These are phyloP conservation scores for Calidris pugnax DNA, from an alignment of 2,113 vertebrate genomes.

Conservation along the genomic window DNA sequence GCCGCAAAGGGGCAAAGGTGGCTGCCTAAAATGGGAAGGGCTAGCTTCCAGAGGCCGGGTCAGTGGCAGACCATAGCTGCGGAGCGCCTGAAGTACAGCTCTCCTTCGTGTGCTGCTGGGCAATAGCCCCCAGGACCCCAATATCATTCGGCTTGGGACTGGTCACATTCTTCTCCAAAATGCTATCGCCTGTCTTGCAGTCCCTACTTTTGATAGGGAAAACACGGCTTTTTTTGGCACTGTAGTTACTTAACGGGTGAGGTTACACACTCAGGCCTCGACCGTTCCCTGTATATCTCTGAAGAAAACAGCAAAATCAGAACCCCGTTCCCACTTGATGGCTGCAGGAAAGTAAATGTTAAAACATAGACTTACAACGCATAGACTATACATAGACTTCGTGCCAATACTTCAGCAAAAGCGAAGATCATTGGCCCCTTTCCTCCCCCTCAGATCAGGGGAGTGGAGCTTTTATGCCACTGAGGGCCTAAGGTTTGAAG, in stretches of 20 bases:
- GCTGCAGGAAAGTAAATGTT: background rate
- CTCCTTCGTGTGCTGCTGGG: rapidly evolving
- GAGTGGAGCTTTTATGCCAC: background rate
- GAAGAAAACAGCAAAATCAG: rapidly evolving
- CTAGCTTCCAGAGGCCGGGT: background rate
- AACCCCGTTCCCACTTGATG: rapidly evolving
- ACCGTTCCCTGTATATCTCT: rapidly evolving
- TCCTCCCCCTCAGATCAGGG: rapidly evolving
- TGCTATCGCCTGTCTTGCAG: rapidly evolving
- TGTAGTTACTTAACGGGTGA: rapidly evolving
- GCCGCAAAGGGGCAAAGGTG: background rate
- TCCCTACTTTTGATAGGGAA: rapidly evolving
- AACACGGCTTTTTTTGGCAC: rapidly evolving
- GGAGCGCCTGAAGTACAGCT: rapidly evolving
- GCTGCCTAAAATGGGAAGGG: no score
- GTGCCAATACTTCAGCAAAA: rapidly evolving
- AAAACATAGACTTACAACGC: background rate
- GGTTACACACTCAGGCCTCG: rapidly evolving
- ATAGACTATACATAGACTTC: rapidly evolving
- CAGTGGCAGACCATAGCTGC: no score
- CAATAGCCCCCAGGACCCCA: rapidly evolving
- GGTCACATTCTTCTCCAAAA: rapidly evolving
- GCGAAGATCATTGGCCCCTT: background rate
- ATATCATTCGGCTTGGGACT: rapidly evolving
- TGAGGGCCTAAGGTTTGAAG: background rate